Evolutionary conservation across 2,888 invertebrate genomes (phyloP).

Genomic region (Eupithecia abbreviata): DNA sequence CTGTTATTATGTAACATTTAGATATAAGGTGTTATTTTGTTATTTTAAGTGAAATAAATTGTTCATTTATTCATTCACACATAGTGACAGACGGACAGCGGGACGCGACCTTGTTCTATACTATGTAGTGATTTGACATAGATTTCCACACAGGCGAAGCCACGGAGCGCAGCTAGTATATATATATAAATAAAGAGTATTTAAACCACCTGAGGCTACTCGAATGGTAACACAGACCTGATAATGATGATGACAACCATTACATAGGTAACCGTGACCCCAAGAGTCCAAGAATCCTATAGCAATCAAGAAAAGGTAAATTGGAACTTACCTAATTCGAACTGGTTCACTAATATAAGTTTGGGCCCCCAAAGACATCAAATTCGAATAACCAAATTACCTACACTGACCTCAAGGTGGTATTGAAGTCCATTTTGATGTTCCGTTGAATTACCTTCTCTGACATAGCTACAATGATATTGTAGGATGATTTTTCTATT

Average conservation of each 20-base stretch:
- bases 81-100: too few species aligned
- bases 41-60: too few species aligned
- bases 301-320: slow-evolving; percentile 8
- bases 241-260: background rate
- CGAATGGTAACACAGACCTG: background rate
- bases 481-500: too few species aligned
- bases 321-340: slow-evolving; percentile 1
- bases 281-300: background rate
- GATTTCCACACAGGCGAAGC: too few species aligned
- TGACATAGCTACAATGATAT: background rate
- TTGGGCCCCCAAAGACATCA: background rate
- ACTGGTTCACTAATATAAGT: slow-evolving; percentile 8
- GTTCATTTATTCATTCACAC: too few species aligned
- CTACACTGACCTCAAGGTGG: background rate
- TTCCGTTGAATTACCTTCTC: background rate
- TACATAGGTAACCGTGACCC: background rate
- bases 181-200: too few species aligned
- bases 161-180: too few species aligned
- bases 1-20: too few species aligned
- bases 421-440: background rate
- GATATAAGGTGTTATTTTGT: too few species aligned
- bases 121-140: too few species aligned
- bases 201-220: background rate
- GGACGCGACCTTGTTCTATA: too few species aligned
- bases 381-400: slow-evolving; percentile 1